A percentile compares a stretch with the other conserved stretches of the same genome.
Conservation (phyloP, 1,140 invertebrate genomes). For the Leptinotarsa lineolata region DNA sequence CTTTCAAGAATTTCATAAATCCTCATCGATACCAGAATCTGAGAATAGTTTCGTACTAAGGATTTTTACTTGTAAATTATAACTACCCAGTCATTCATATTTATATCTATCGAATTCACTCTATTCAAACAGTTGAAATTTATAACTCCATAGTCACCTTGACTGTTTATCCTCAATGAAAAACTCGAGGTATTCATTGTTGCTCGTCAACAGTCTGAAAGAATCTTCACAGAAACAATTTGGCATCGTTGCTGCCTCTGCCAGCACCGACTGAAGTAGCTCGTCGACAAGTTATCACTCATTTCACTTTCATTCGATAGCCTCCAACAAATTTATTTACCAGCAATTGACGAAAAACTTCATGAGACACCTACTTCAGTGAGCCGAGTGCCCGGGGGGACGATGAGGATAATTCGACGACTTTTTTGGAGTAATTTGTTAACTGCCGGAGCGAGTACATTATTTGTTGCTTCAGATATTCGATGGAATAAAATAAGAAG, state of each 20-base stretch:
- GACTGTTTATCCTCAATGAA: no score
- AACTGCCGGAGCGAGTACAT: background rate
- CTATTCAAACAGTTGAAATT: no score
- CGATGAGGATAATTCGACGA: background rate
- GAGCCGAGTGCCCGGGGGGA: background rate
- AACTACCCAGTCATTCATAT: no score
- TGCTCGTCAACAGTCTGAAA: no score
- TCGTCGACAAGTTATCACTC: slow-evolving; percentile 47
- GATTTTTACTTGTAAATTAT: no score
- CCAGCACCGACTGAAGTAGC: slow-evolving; percentile 25
- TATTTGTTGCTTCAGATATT: background rate
- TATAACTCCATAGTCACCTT: no score
- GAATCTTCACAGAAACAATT: background rate
- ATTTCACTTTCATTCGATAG: slow-evolving; percentile 53
- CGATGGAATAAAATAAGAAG: no score
- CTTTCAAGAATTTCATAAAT: no score
- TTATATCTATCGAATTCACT: no score
- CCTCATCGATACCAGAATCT: no score
- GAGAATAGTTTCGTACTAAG: no score
- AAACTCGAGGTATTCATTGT: no score
- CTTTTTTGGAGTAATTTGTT: slow-evolving; percentile 1
- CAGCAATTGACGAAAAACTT: slow-evolving; percentile 26
- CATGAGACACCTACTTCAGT: slow-evolving; percentile 7
- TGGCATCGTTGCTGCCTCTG: background rate
- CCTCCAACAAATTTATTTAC: slow-evolving; percentile 34